These are phyloP conservation scores for Meghimatium bilineatum DNA, from an alignment of 2,888 invertebrate species.

Conservation along the genomic window DNA sequence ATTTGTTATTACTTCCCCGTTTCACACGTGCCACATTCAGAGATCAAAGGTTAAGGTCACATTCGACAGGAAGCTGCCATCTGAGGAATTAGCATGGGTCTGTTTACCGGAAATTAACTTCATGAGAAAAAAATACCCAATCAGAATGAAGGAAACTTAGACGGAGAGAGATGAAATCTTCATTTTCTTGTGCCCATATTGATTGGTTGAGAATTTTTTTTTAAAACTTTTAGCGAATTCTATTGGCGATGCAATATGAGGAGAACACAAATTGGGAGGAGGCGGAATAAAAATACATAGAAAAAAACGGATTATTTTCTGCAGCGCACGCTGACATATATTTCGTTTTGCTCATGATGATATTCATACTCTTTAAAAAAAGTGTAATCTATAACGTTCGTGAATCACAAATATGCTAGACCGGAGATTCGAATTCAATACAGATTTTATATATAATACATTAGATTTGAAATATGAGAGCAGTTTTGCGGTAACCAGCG, in stretches of 20 bases:
- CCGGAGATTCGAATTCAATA: no score
- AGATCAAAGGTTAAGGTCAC: constrained; percentile 9
- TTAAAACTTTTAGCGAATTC: not conserved
- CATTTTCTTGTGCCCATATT: not conserved
- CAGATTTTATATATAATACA: no score
- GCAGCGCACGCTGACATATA: not conserved
- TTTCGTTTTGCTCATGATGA: not conserved
- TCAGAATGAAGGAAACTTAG: constrained; percentile 26
- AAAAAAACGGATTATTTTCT: not conserved
- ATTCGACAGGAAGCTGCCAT: constrained; percentile 20
- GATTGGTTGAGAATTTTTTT: constrained; percentile 3
- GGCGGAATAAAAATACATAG: not conserved
- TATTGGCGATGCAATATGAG: not conserved
- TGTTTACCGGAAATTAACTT: constrained; percentile 32
- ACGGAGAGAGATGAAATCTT: not conserved
- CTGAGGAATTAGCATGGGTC: constrained; percentile 25
- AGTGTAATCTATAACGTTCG: no score
- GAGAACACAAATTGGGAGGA: not conserved
- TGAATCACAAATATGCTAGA: no score
- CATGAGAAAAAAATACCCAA: constrained; percentile 20
- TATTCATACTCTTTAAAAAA: not conserved
- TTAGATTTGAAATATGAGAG: no score
- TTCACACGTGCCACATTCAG: not conserved
- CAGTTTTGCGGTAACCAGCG: no score
- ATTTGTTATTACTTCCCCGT: not conserved